Percentiles rank a stretch among this genome's conserved stretches.
Conservation (phyloP, 2,888 invertebrate genomes). For the Danaus chrysippus region DNA sequence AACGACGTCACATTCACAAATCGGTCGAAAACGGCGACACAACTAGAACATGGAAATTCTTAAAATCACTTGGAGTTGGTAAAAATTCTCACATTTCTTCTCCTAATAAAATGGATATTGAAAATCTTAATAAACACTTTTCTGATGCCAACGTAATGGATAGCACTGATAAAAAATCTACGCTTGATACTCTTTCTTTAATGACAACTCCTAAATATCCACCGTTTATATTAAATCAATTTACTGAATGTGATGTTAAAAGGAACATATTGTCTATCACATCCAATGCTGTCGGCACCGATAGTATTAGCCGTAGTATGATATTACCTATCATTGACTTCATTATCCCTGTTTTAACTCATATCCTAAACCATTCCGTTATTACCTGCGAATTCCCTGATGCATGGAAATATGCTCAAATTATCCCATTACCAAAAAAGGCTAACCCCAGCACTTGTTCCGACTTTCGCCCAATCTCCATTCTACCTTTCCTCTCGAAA, state of each 20-base stretch:
- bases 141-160: neutral
- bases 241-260: too few species aligned
- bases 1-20: too few species aligned
- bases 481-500: too few species aligned
- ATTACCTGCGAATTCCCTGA: slow-evolving; percentile 1
- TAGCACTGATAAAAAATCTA: neutral
- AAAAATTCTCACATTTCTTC: neutral
- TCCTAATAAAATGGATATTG: slow-evolving; percentile 1
- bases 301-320: neutral
- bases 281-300: too few species aligned
- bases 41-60: slow-evolving; percentile 11
- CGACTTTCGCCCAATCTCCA: too few species aligned
- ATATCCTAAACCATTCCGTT: too few species aligned
- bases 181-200: neutral
- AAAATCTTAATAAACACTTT: slow-evolving; percentile 11
- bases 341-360: too few species aligned
- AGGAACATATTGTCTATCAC: too few species aligned
- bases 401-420: slow-evolving; percentile 7
- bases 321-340: too few species aligned
- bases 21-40: slow-evolving; percentile 18
- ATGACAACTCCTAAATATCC: too few species aligned
- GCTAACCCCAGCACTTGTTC: too few species aligned
- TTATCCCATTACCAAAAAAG: slow-evolving; percentile 1
- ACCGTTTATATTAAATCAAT: too few species aligned
- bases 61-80: slow-evolving; percentile 13